Percentiles rank a stretch among this genome's conserved stretches.
Evolutionary conservation across 37 sponge, comb jelly and placozoan genomes (phyloP).

Genomic region (Mnemiopsis leidyi): DNA sequence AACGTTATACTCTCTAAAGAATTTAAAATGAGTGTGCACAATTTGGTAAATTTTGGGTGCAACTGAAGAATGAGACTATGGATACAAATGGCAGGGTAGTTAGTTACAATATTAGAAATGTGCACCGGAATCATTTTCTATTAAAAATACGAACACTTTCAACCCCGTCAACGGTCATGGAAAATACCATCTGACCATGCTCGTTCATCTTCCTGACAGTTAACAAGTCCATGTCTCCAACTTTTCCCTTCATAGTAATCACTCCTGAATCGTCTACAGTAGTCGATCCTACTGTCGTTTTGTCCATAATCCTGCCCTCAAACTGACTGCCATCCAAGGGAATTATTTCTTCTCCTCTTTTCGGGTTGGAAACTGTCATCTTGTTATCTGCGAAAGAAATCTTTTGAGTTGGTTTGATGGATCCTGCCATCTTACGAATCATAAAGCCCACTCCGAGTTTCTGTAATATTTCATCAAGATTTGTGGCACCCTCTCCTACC

Average conservation of each 20-base stretch:
- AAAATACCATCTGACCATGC: neutral
- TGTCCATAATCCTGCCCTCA: neutral
- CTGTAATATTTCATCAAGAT: neutral
- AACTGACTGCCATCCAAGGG: neutral
- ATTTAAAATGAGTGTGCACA: too few species aligned
- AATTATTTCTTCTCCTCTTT: neutral
- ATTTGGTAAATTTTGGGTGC: too few species aligned
- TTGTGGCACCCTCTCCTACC: neutral
- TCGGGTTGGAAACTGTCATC: neutral
- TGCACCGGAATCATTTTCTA: neutral
- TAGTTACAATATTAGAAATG: too few species aligned
- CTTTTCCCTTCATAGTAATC: neutral
- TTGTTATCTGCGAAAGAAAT: neutral
- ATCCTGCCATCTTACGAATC: neutral
- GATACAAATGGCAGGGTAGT: too few species aligned
- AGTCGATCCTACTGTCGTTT: neutral
- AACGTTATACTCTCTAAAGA: too few species aligned
- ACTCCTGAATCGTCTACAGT: neutral
- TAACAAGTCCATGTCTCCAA: neutral
- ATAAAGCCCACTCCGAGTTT: neutral
- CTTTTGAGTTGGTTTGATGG: neutral
- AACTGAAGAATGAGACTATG: too few species aligned
- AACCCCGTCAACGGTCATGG: neutral
- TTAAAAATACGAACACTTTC: neutral
- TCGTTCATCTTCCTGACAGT: constrained; percentile 7